Evolutionary conservation across 2,888 invertebrate genomes (phyloP).

Genomic region (Tachystola acroxantha): DNA sequence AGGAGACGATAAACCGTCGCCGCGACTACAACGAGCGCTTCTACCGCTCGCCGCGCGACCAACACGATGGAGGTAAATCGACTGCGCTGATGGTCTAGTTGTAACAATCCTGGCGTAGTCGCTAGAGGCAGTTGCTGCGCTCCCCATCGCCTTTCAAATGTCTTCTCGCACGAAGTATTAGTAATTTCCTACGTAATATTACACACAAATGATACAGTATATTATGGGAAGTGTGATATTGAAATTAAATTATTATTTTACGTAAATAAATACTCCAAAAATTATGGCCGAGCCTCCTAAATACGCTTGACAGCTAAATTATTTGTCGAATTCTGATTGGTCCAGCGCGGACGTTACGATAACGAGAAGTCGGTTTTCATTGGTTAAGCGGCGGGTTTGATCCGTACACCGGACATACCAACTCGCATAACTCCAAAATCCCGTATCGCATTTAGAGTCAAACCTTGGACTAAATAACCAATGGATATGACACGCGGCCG

Average conservation of each 20-base stretch:
- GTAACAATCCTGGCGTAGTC: conserved; percentile 8
- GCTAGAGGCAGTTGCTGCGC: conserved; percentile 11
- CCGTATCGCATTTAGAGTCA: no score
- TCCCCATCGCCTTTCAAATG: conserved; percentile 8
- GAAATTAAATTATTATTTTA: conserved; percentile 29
- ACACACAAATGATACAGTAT: conserved; percentile 13
- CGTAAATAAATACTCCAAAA: conserved; percentile 59
- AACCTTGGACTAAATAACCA: no score
- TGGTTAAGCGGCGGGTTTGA: background rate
- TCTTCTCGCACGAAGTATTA: conserved; percentile 9
- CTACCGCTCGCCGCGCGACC: conserved; percentile 63
- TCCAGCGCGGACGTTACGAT: conserved; percentile 29
- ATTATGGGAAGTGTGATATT: background rate
- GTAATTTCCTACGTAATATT: conserved; percentile 30
- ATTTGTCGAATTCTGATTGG: conserved; percentile 69
- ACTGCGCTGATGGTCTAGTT: no score
- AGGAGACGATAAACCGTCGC: conserved; percentile 87
- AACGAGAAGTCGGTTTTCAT: no score
- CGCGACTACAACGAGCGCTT: conserved; percentile 84
- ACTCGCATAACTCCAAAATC: no score
- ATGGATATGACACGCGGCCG: no score
- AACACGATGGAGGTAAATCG: conserved; percentile 77
- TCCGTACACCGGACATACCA: background rate
- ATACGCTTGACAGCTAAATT: conserved; percentile 69
- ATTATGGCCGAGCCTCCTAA: conserved; percentile 21